Evolutionary conservation across 2,888 invertebrate genomes (phyloP), one percentile per base, ranked within the genome.

Genomic region (Pammene aurita): DNA sequence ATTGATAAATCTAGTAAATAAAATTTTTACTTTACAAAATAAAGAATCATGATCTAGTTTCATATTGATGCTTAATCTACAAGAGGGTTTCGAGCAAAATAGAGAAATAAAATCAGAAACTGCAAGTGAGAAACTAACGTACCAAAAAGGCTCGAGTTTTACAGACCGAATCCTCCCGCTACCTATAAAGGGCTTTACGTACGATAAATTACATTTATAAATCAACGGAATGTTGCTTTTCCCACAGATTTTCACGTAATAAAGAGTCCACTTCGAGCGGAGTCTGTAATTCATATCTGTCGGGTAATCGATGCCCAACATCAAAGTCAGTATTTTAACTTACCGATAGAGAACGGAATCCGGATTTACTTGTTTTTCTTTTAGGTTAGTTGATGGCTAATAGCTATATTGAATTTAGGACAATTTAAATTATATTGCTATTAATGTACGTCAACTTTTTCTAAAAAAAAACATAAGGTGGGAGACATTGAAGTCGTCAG

Each of bases 191-290:
- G 74, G 77, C 76, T 72, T 74, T 79, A 76, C 77, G 73, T 75
- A 78, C 78, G 78, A 81, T 78, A 80, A 82, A 85, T 77, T 82
- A 77, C 73, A 72, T 57, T 64, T 75, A 85, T 86, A 85, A 87
- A 85, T 87, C 85, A 83, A 67, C 63, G 63, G 70, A 76, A 78
- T 76, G 77, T 74, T 75, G 77, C 79, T 83, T 79, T 77, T 74
- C 72, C 75, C 77, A 77, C 80, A 82, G 82, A 82, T 84, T 84
- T 82, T 79, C 80, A 81, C 81, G 81, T 83, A 84, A 84, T 87
- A 85, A 84, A 83, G 81, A 78, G 75, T 76, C 77, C 75, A 75
- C 74, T 77, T 67, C 58, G 73, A 66, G 67, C 70, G 60, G 73
- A 75, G 73, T 74, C 68, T 66, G 74, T 76, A 76, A 79, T 78